Base-by-base conservation (phyloP, 2,888 invertebrate species). In the Matsumyia berberina region DNA sequence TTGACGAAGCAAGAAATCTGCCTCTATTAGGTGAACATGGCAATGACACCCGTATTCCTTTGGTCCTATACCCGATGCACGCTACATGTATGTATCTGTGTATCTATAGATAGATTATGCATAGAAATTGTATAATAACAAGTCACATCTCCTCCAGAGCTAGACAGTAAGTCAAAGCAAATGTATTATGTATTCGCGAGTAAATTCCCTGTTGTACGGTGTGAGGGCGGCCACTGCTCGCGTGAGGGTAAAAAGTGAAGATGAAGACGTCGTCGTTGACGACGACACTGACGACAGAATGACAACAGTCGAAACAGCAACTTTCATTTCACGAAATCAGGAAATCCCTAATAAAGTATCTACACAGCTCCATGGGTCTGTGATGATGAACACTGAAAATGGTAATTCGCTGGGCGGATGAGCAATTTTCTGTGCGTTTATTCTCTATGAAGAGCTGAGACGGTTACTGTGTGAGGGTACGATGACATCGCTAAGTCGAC, bases 311-410 rank as follows among this genome's bases (percentile, higher is more conserved):
- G 37, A 66, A 55, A 57, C 72, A 58, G 49, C 51, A 57, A 76
- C 29, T 60, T 77, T 66, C 44, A 67, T 64, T 70, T 69, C 60
- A 69, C 37, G 62, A 57, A 78, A 79, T 74, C 67, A 83, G 83
- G 83, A 83, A 83, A 69, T 83, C 67, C 69, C 73, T 49, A 79
- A 83, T 83, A 73, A 74, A 78, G 73, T 70, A 37, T 64, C 37
- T 55, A 76, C 42, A 74, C 73, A 73, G 55, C 57, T 67, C 31
- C 17, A 51, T 51, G 49, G 42, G 42, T 60, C 69, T 37, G 69
- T 37, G 57, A 69, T 49, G 64, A 69, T 83, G 67, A 78, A 35
- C 69, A 62, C 44, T 62, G 39, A 53, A 78, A 69, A 69, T 70
- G 60, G 55, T 78, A 70, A 78, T 70, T 78, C 62, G 37, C 46